Evolutionary conservation across 1,140 invertebrate species (phyloP).

Genomic region (Drosophila arawakana): DNA sequence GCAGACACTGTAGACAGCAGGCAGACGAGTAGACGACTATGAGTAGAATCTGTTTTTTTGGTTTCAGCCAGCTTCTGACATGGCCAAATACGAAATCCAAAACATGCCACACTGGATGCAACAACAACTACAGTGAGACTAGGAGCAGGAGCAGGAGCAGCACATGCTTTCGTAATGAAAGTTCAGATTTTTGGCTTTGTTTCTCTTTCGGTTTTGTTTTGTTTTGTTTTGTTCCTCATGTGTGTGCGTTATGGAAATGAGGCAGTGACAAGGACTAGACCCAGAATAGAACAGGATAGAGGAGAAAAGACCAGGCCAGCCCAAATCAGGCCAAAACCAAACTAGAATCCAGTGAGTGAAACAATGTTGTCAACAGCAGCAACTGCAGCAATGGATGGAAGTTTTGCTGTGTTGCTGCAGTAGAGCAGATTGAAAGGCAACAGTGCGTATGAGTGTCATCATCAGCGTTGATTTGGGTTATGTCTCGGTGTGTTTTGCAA

Average conservation of each 20-base stretch:
- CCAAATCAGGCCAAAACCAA: conserved; percentile 9
- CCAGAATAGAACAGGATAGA: background rate
- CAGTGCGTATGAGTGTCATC: conserved; percentile 82
- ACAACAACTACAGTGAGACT: background rate
- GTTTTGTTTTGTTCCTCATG: conserved; percentile 8
- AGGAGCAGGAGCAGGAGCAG: conserved; percentile 7
- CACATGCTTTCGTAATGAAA: conserved; percentile 70
- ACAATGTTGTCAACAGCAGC: conserved; percentile 79
- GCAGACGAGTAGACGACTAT: conserved; percentile 51
- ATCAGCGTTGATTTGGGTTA: conserved; percentile 68
- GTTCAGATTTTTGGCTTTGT: conserved; percentile 74
- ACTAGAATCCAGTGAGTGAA: conserved; percentile 37
- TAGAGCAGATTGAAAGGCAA: conserved; percentile 66
- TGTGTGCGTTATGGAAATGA: conserved; percentile 73
- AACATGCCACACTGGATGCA: conserved; percentile 32
- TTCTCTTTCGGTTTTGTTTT: conserved; percentile 61
- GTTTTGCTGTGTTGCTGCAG: conserved; percentile 7
- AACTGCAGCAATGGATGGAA: conserved; percentile 19
- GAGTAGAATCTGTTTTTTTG: conserved; percentile 51
- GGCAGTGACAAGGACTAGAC: conserved; percentile 44
- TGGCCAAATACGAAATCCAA: conserved; percentile 58
- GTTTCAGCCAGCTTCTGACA: conserved; percentile 68
- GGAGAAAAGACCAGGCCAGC: no score
- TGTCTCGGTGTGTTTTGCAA: conserved; percentile 19
- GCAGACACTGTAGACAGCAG: conserved; percentile 66